A percentile compares a stretch with the other conserved stretches of the same genome.
Evolutionary conservation across 1,140 invertebrate species (phyloP).

Genomic region (Diabrotica virgifera): DNA sequence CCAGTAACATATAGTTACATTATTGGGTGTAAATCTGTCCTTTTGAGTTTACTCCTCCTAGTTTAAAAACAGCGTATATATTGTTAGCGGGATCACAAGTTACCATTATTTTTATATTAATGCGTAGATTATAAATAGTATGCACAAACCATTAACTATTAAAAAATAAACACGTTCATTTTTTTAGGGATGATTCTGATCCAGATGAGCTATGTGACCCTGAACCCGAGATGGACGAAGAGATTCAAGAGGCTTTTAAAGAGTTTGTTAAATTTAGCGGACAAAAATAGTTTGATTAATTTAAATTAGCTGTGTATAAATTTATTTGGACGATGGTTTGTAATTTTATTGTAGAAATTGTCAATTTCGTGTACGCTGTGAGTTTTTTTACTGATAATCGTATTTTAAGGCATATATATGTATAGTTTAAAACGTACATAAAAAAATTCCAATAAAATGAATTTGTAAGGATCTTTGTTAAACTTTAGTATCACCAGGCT

Average conservation of each 20-base stretch:
- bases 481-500: too few relatives aligned
- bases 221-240: constrained; percentile 55
- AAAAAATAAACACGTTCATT: background rate
- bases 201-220: constrained; percentile 50
- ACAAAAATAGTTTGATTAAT: background rate
- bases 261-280: constrained; percentile 49
- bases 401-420: too few relatives aligned
- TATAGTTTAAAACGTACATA: too few relatives aligned
- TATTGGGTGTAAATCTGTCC: too few relatives aligned
- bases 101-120: background rate
- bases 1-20: too few relatives aligned
- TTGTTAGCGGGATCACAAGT: too few relatives aligned
- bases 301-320: background rate
- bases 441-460: too few relatives aligned
- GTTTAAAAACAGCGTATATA: too few relatives aligned
- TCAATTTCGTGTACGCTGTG: constrained; percentile 8
- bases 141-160: background rate
- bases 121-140: background rate
- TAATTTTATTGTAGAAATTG: background rate
- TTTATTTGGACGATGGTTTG: background rate
- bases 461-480: too few relatives aligned
- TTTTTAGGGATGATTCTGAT: constrained; percentile 47
- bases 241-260: constrained; percentile 53
- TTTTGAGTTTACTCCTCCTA: too few relatives aligned
- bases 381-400: constrained; percentile 39